phyloP scores from a whole-genome alignment of 1,140 invertebrate genomes.

The Drosophila gunungcola region DNA sequence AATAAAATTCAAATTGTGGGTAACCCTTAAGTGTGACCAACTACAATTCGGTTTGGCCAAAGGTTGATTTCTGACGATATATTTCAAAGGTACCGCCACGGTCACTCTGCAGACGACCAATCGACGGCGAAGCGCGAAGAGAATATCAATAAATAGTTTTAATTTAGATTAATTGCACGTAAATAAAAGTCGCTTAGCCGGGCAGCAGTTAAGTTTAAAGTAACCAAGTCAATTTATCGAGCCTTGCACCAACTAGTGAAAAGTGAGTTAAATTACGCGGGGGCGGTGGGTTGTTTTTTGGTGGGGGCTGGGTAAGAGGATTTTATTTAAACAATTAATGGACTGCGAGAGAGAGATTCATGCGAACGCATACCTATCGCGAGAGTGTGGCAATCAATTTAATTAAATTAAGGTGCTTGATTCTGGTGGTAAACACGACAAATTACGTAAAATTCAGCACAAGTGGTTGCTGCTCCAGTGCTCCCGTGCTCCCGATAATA shows the following conservation, averaged over 20 bases:
- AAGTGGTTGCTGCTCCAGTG: constrained; percentile 30
- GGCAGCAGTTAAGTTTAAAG: constrained; percentile 46
- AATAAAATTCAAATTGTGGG: neutral
- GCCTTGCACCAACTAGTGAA: constrained; percentile 19
- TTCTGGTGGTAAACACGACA: constrained; percentile 30
- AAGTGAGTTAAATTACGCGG: constrained; percentile 39
- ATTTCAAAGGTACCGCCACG: constrained; percentile 1
- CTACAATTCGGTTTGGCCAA: too few species aligned
- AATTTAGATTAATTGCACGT: constrained; percentile 24
- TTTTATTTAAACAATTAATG: constrained; percentile 65
- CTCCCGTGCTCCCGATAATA: constrained; percentile 5
- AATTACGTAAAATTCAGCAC: constrained; percentile 43
- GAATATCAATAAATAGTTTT: constrained; percentile 32
- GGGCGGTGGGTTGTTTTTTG: neutral
- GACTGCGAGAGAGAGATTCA: constrained; percentile 21
- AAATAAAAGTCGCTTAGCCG: constrained; percentile 15
- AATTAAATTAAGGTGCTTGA: constrained; percentile 44
- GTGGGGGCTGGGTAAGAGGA: constrained; percentile 1
- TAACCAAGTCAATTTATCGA: constrained; percentile 63
- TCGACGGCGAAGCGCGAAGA: constrained; percentile 41
- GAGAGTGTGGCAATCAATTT: constrained; percentile 49
- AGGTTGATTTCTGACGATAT: neutral
- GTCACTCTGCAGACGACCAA: constrained; percentile 5
- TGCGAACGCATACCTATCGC: constrained; percentile 14
- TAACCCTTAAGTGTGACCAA: constrained; percentile 3